phyloP scores from a whole-genome alignment of 2,888 invertebrate genomes.

The Lycia hirtaria region DNA sequence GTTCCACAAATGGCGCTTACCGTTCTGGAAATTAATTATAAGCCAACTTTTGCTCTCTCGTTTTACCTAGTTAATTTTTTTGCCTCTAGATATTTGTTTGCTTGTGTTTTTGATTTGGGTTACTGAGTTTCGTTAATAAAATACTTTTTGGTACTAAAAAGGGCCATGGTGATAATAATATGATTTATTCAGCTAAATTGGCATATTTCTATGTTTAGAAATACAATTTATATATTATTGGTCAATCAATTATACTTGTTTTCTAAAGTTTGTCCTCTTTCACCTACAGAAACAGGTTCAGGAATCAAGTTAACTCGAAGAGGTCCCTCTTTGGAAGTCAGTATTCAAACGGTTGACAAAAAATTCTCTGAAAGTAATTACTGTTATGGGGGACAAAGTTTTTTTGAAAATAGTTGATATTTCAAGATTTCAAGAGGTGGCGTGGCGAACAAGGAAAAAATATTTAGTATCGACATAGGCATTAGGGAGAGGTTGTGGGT shows the following conservation, averaged over 20 bases:
- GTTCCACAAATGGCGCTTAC: conserved; percentile 36
- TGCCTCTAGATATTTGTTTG: conserved; percentile 25
- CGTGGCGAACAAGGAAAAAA: conserved; percentile 60
- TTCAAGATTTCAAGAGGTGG: conserved; percentile 46
- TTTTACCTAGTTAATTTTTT: conserved; percentile 12
- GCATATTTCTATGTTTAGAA: too few relatives aligned
- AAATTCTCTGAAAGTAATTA: not conserved
- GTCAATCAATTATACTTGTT: not conserved
- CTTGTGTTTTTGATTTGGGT: not conserved
- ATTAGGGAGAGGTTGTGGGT: conserved; percentile 64
- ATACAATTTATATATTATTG: not conserved
- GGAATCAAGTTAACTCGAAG: conserved; percentile 19
- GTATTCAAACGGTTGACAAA: conserved; percentile 11
- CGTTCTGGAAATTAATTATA: conserved; percentile 27
- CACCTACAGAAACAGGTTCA: conserved; percentile 73
- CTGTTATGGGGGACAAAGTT: too few relatives aligned
- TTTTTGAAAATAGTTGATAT: conserved; percentile 38
- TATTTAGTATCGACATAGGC: conserved; percentile 75
- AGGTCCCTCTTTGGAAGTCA: conserved; percentile 11
- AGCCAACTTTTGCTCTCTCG: conserved; percentile 27
- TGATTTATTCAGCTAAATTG: too few relatives aligned
- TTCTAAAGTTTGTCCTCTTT: conserved; percentile 51
- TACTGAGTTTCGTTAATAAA: not conserved
- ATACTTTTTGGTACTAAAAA: not conserved
- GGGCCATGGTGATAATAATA: not conserved